Evolutionary conservation across 2,888 invertebrate genomes (phyloP).

Genomic region (Pammene aurita): DNA sequence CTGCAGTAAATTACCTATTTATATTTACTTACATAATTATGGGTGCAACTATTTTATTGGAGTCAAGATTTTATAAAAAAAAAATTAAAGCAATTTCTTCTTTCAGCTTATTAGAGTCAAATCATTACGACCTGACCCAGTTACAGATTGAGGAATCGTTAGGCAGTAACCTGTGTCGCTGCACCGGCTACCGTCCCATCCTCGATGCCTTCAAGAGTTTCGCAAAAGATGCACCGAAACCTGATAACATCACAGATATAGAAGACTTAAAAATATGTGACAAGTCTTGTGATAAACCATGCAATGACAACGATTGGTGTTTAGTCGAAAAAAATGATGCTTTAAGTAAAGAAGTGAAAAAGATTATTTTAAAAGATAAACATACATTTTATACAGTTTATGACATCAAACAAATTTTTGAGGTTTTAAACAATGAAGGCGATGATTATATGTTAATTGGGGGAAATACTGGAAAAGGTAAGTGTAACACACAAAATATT

Average conservation of each 20-base stretch:
- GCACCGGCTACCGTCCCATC: conserved; percentile 87
- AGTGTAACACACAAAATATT: not conserved
- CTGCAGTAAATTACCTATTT: too few relatives aligned
- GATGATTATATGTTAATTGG: conserved; percentile 83
- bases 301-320: conserved; percentile 60
- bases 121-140: conserved; percentile 75
- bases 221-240: conserved; percentile 69
- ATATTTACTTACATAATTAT: too few relatives aligned
- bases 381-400: conserved; percentile 79
- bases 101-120: conserved; percentile 67
- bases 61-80: too few relatives aligned
- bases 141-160: conserved; percentile 87
- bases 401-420: conserved; percentile 74
- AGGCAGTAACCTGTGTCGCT: conserved; percentile 89
- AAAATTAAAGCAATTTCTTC: too few relatives aligned
- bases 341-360: conserved; percentile 43
- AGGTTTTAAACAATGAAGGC: conserved; percentile 60
- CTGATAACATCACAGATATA: conserved; percentile 53
- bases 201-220: conserved; percentile 85
- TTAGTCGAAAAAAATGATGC: conserved; percentile 52
- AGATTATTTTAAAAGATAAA: conserved; percentile 58
- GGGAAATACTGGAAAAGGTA: conserved; percentile 88
- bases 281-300: conserved; percentile 43
- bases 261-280: conserved; percentile 56
- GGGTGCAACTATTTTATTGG: too few relatives aligned